These are phyloP conservation scores for Metalampra italica DNA, from an alignment of 2,888 invertebrate genomes.

Conservation along the genomic window DNA sequence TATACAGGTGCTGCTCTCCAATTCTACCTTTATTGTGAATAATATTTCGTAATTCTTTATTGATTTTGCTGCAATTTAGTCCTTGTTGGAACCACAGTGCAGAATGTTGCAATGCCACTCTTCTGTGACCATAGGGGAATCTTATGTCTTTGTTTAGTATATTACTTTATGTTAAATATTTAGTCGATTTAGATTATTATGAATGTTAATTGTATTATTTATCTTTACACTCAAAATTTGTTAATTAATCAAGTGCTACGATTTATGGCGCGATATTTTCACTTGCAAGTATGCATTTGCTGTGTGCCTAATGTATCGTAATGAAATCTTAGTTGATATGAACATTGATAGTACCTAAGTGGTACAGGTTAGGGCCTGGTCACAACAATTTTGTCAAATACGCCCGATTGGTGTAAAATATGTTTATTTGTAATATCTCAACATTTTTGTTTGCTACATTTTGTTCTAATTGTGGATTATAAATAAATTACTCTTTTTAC, in stretches of 20 bases:
- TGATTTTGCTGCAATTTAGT: slow-evolving; percentile 21
- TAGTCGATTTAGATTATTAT: slow-evolving; percentile 72
- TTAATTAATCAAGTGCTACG: slow-evolving; percentile 48
- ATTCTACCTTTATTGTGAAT: slow-evolving; percentile 29
- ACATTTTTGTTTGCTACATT: slow-evolving; percentile 61
- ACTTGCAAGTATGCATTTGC: slow-evolving; percentile 44
- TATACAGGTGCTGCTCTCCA: slow-evolving; percentile 55
- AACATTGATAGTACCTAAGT: slow-evolving; percentile 35
- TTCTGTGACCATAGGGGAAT: slow-evolving; percentile 57
- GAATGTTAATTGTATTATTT: slow-evolving; percentile 73
- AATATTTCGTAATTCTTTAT: slow-evolving; percentile 20
- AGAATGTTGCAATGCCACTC: slow-evolving; percentile 44
- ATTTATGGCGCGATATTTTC: slow-evolving; percentile 31
- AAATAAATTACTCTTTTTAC: slow-evolving; percentile 76
- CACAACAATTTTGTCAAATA: slow-evolving; percentile 42
- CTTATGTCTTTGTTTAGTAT: slow-evolving; percentile 64
- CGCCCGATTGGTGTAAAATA: slow-evolving; percentile 16
- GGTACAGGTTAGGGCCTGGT: slow-evolving; percentile 41
- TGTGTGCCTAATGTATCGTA: slow-evolving; percentile 39
- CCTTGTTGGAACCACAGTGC: slow-evolving; percentile 35
- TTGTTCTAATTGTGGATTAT: slow-evolving; percentile 70
- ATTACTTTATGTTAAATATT: slow-evolving; percentile 70
- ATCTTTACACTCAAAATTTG: slow-evolving; percentile 70
- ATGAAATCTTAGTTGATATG: slow-evolving; percentile 36
- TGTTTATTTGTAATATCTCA: slow-evolving; percentile 53